Evolutionary conservation across 2,113 vertebrate species (phyloP).

Genomic region (Ailurus styani): DNA sequence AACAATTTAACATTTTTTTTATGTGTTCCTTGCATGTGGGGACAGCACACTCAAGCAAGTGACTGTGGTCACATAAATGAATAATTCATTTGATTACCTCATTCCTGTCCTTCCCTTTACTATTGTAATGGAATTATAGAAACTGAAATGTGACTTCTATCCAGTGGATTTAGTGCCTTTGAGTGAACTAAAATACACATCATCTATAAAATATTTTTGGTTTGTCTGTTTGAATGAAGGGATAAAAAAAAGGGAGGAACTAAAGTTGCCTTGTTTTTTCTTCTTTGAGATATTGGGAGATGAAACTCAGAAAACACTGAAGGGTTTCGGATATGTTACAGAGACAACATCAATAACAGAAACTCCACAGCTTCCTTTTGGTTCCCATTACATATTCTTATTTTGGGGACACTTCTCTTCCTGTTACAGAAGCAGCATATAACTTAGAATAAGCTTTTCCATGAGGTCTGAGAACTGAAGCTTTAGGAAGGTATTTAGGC

Average conservation of each 20-base stretch:
- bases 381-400: background rate
- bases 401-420: background rate
- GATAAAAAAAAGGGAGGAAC: background rate
- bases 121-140: background rate
- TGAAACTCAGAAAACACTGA: background rate
- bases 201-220: conserved; percentile 1
- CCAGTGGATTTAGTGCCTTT: background rate
- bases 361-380: background rate
- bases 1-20: background rate
- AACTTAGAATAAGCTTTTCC: conserved; percentile 23
- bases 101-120: background rate
- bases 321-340: background rate
- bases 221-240: conserved; percentile 28
- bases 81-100: conserved; percentile 2
- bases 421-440: background rate
- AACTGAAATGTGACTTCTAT: background rate
- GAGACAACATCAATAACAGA: background rate
- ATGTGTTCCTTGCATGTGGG: background rate
- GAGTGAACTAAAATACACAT: background rate
- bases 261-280: conserved; percentile 3
- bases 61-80: background rate
- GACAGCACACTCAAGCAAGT: background rate
- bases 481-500: background rate
- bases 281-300: background rate
- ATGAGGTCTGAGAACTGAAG: background rate